Percentiles rank a stretch among this genome's conserved stretches.
Evolutionary conservation across 2,888 invertebrate genomes (phyloP).

Genomic region (Xylocampa areola): DNA sequence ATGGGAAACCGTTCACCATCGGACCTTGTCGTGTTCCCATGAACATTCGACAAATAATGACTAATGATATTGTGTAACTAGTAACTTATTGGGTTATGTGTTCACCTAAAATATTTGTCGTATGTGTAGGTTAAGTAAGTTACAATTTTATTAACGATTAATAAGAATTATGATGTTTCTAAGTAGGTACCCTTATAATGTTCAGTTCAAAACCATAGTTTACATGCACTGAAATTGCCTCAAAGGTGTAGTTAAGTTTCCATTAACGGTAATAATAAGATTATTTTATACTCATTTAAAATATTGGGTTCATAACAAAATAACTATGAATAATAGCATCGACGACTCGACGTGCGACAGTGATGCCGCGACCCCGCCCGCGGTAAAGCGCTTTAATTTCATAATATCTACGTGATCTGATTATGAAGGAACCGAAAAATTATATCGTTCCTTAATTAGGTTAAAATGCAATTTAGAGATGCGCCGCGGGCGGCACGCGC

Average conservation of each 20-base stretch:
- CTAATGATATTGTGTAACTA: conserved; percentile 33
- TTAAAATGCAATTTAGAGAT: conserved; percentile 89
- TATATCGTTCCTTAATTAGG: conserved; percentile 88
- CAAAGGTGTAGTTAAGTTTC: no score
- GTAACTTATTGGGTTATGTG: conserved; percentile 1
- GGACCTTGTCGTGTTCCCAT: conserved; percentile 63
- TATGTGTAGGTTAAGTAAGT: not conserved
- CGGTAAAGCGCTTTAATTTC: conserved; percentile 82
- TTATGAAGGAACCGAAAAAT: conserved; percentile 88
- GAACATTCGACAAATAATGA: conserved; percentile 53
- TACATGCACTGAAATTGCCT: no score
- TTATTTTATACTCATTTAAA: conserved; percentile 28
- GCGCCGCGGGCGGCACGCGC: conserved; percentile 84
- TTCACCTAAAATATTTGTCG: not conserved
- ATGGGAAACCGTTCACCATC: conserved; percentile 79
- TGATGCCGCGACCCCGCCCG: conserved; percentile 74
- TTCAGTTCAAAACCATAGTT: no score
- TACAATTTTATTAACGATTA: no score
- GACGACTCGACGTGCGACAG: conserved; percentile 58
- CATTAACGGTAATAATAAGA: not conserved
- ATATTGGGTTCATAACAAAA: conserved; percentile 43
- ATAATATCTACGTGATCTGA: conserved; percentile 86
- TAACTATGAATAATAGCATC: conserved; percentile 67
- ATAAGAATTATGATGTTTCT: no score
- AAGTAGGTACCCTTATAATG: no score